Conservation (phyloP, 2,888 invertebrate species). For the Eupithecia exiguata region DNA sequence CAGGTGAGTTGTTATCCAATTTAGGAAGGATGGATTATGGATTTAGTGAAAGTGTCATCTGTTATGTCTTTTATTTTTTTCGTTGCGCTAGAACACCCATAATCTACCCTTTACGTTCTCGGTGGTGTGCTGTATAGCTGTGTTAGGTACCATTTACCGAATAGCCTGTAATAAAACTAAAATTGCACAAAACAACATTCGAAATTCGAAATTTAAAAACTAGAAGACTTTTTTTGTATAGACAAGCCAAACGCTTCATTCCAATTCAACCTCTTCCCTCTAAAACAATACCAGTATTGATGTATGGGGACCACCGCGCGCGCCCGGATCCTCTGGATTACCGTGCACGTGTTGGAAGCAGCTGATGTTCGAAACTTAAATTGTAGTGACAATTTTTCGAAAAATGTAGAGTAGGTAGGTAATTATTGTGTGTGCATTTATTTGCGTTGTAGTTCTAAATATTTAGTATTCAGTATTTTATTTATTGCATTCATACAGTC, state of each 20-base stretch:
- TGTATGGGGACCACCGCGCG: conserved; percentile 41
- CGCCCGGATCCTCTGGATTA: conserved; percentile 42
- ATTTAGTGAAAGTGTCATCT: conserved; percentile 37
- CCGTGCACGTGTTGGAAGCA: conserved; percentile 32
- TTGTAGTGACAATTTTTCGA: conserved; percentile 5
- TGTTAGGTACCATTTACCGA: too few species aligned
- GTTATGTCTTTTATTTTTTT: conserved; percentile 24
- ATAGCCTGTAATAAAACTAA: not conserved
- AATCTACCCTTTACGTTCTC: not conserved
- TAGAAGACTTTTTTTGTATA: conserved; percentile 12
- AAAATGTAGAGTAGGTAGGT: not conserved
- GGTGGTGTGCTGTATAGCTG: not conserved
- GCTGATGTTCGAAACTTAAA: conserved; percentile 31
- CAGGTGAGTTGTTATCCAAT: conserved; percentile 58
- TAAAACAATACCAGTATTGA: conserved; percentile 42
- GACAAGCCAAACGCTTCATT: conserved; percentile 11
- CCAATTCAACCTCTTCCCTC: conserved; percentile 36
- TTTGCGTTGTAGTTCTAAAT: not conserved
- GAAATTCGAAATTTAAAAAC: not conserved
- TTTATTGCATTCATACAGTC: too few species aligned
- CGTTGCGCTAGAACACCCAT: not conserved
- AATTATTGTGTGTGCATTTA: not conserved
- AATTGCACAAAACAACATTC: not conserved
- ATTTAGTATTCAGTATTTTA: too few species aligned
- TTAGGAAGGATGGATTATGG: conserved; percentile 43